These are phyloP conservation scores for Pterocles burchelli DNA, from an alignment of 2,113 vertebrate species.

Conservation along the genomic window DNA sequence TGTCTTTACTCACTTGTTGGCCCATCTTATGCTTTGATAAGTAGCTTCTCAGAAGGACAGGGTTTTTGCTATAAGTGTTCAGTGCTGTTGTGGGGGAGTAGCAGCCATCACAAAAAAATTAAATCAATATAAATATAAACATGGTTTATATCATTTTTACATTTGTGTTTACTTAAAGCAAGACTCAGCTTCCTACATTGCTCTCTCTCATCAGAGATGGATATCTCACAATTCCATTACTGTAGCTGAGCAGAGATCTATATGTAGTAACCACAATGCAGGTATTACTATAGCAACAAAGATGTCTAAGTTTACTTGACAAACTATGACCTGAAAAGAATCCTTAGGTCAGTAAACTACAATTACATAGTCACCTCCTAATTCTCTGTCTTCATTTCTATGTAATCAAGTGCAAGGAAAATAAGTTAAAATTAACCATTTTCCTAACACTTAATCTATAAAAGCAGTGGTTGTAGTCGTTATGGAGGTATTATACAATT, in stretches of 20 bases:
- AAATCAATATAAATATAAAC: background rate
- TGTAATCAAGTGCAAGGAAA: background rate
- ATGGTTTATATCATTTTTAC: background rate
- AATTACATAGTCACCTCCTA: background rate
- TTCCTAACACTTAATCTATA: background rate
- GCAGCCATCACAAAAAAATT: background rate
- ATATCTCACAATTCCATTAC: background rate
- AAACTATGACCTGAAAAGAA: background rate
- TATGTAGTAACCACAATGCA: background rate
- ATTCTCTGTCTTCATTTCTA: background rate
- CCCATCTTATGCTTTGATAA: background rate
- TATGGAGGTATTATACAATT: background rate
- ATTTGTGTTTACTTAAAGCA: background rate
- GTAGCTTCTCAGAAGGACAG: background rate
- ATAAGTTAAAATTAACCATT: background rate
- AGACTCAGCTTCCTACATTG: background rate
- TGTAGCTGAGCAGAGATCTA: background rate
- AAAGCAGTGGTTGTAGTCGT: background rate
- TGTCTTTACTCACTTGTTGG: background rate
- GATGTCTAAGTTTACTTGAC: background rate
- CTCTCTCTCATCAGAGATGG: background rate
- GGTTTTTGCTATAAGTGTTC: background rate
- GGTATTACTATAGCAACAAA: background rate
- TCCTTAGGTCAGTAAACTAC: background rate
- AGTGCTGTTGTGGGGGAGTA: background rate